Evolutionary conservation across 2,797 vertebrate genomes (phyloP).

Genomic region (Lutjanus campechanus): DNA sequence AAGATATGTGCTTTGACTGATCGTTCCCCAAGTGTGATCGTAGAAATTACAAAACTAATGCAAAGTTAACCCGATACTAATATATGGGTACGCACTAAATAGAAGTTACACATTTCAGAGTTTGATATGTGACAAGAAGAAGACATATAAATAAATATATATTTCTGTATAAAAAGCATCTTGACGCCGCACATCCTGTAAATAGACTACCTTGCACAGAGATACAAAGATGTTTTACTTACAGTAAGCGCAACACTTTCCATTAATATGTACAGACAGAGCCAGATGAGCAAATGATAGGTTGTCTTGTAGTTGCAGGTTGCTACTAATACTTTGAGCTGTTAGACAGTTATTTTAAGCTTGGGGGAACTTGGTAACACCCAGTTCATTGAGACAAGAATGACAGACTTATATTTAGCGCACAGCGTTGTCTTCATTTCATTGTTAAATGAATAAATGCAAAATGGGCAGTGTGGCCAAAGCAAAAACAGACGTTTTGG

Average conservation of each 20-base stretch:
- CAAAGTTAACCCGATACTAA: background rate
- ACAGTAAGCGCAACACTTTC: slow-evolving; percentile 3
- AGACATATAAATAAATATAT: no score
- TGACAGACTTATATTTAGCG: background rate
- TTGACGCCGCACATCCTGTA: no score
- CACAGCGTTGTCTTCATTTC: background rate
- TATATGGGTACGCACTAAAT: background rate
- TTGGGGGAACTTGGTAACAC: background rate
- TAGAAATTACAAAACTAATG: background rate
- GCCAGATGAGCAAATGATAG: slow-evolving; percentile 12
- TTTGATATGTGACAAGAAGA: no score
- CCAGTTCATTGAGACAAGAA: background rate
- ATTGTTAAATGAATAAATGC: no score
- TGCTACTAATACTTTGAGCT: slow-evolving; percentile 13
- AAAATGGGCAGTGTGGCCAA: no score
- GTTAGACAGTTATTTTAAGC: background rate
- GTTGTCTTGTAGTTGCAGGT: slow-evolving; percentile 20
- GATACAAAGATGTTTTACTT: background rate
- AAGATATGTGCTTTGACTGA: slow-evolving; percentile 6
- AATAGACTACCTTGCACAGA: background rate
- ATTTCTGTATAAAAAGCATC: no score
- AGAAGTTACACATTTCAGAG: background rate
- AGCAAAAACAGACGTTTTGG: no score
- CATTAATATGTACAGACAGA: background rate
- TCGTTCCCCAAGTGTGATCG: background rate